These are phyloP conservation scores for Phoenicopterus ruber DNA, from an alignment of 2,113 vertebrate species.

Conservation along the genomic window DNA sequence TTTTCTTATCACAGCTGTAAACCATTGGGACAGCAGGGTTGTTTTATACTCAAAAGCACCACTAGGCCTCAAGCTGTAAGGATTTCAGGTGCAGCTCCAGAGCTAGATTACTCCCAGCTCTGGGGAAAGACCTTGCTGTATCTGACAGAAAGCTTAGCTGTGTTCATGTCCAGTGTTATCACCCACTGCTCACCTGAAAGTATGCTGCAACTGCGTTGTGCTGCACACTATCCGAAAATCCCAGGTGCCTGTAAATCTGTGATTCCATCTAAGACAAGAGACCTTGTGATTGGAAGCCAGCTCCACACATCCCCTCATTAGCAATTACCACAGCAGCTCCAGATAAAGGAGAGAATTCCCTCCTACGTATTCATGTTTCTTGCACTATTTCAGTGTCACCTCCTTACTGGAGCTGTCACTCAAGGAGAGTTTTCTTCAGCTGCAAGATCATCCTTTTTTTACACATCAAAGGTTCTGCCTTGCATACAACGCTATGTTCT, in stretches of 20 bases:
- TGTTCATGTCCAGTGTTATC: neutral
- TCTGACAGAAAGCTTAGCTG: neutral
- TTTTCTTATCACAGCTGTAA: neutral
- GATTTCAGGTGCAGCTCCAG: neutral
- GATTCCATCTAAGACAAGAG: conserved; percentile 37
- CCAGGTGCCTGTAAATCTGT: conserved; percentile 5
- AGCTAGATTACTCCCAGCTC: neutral
- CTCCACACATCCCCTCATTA: neutral
- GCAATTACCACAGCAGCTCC: neutral
- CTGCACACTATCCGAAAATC: conserved; percentile 2
- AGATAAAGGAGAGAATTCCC: neutral
- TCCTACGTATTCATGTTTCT: neutral
- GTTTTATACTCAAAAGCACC: neutral
- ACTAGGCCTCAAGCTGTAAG: neutral
- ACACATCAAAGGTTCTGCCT: neutral
- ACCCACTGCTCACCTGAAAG: conserved; percentile 11
- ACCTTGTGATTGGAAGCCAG: conserved; percentile 8
- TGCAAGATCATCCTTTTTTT: neutral
- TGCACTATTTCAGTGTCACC: neutral
- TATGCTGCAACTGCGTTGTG: neutral
- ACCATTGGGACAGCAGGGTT: neutral
- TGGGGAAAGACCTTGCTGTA: neutral
- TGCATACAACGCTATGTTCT: neutral
- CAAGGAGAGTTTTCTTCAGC: neutral
- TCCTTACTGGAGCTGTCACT: neutral